Percentiles rank a stretch among this genome's conserved stretches.
phyloP scores from a whole-genome alignment of 2,113 vertebrate species.

The Plotosus lineatus region DNA sequence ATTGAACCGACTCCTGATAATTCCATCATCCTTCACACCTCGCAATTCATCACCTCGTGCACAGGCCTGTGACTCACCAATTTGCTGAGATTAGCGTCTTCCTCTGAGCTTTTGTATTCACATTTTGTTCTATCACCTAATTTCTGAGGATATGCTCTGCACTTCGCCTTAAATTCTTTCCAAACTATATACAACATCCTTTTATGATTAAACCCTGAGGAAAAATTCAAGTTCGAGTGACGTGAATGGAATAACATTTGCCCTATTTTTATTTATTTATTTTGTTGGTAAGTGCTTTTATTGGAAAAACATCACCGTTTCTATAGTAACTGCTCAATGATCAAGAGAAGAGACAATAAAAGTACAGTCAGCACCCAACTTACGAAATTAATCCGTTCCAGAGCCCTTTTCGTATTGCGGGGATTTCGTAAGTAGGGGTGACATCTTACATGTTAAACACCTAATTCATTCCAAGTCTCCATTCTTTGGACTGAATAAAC shows the following conservation, averaged over 20 bases:
- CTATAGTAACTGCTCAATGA: neutral
- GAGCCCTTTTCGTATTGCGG: no score
- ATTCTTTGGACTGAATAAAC: no score
- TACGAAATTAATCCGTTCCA: no score
- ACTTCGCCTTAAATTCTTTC: neutral
- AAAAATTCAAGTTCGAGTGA: neutral
- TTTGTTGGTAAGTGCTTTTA: neutral
- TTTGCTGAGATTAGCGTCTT: constrained; percentile 1
- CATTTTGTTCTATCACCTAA: neutral
- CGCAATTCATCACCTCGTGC: neutral
- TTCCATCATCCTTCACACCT: neutral
- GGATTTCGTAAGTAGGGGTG: no score
- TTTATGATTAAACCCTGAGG: constrained; percentile 5
- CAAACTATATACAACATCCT: neutral
- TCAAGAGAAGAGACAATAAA: no score
- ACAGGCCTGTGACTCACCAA: neutral
- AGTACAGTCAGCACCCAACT: no score
- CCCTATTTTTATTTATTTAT: neutral
- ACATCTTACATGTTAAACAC: no score
- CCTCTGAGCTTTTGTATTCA: neutral
- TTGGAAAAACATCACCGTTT: neutral
- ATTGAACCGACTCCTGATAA: neutral
- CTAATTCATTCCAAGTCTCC: no score
- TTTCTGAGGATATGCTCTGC: neutral
- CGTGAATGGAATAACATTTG: neutral